Evolutionary conservation across 2,888 invertebrate genomes (phyloP).

Genomic region (Halocaridina rubra): DNA sequence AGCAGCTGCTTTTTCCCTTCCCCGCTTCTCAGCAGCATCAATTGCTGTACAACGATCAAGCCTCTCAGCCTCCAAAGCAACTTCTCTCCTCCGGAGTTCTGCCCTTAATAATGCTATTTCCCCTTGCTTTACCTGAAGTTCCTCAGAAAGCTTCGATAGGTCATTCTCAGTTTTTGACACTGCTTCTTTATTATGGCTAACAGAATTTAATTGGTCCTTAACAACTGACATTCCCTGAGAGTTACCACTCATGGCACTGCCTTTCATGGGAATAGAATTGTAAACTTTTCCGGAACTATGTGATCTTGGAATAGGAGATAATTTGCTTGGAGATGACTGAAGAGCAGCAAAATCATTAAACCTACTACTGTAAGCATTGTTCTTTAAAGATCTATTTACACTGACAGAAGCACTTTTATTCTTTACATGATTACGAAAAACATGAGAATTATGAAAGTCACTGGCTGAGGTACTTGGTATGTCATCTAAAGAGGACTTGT

Average conservation of each 20-base stretch:
- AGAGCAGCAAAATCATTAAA: slow-evolving; percentile 30
- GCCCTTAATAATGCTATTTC: slow-evolving; percentile 46
- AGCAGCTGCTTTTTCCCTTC: slow-evolving; percentile 31
- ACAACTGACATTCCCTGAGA: background rate
- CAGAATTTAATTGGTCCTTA: no score
- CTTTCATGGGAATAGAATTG: slow-evolving; percentile 21
- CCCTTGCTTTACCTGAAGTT: slow-evolving; percentile 43
- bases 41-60: slow-evolving; percentile 39
- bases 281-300: background rate
- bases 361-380: background rate
- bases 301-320: background rate
- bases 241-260: background rate
- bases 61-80: slow-evolving; percentile 38
- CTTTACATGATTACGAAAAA: background rate
- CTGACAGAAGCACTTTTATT: background rate
- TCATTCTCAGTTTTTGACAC: slow-evolving; percentile 11
- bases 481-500: background rate
- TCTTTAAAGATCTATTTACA: background rate
- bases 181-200: background rate
- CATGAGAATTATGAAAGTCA: background rate
- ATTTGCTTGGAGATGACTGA: background rate
- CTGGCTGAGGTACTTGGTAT: slow-evolving; percentile 6
- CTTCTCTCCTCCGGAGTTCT: slow-evolving; percentile 48
- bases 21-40: slow-evolving; percentile 42
- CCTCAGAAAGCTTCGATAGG: slow-evolving; percentile 26